Base-by-base conservation (phyloP, 2,888 invertebrate species). In the Leistus spinibarbis region DNA sequence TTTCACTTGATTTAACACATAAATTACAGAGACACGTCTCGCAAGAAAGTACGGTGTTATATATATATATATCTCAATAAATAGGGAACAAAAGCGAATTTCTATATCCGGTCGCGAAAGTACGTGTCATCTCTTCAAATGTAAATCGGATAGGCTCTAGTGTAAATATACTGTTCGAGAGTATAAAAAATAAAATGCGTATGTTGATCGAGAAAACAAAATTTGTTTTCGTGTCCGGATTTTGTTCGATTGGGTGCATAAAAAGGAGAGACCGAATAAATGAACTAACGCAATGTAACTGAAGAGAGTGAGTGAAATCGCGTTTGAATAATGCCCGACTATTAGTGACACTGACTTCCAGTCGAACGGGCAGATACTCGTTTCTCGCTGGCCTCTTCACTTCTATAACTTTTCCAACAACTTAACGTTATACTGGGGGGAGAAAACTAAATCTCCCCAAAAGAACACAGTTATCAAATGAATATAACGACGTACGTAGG, bases 391-490 rank as follows among this genome's bases (percentile, higher is more conserved):
- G 40, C 7, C 40, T 24, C 24, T 24, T 24, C 24, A 24, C 24
- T 24, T 24, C 24, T 24, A 24, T 24, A 71, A 71, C 57, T 65
- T 71, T 71, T 64, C 65, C 71, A 19, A 71, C 71, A 71, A 71
- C 71, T 71, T 71, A 64, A 71, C 71, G 63, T 71, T 71, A 71
- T 71, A 70, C 63, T 70, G 63, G 60, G 63, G 63, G 63, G 60
- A 60, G 63, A 40, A 40, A 5, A 7, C 40, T 40, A 40, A 13
- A 40, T 13, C 24, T 7, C 3, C 7, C 3, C 24, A 24, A 24
- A 24, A 24, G 24, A 7, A 4, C 7, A 24, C n/a, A n/a, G n/a
- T n/a, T n/a, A n/a, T n/a, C n/a, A n/a, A n/a, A n/a, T n/a, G n/a
- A n/a, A n/a, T n/a, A n/a, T n/a, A n/a, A n/a, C n/a, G n/a, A n/a